Base-by-base conservation (phyloP, 35 echinoderm and acorn worm genomes). In the Stichopus chloronotus region DNA sequence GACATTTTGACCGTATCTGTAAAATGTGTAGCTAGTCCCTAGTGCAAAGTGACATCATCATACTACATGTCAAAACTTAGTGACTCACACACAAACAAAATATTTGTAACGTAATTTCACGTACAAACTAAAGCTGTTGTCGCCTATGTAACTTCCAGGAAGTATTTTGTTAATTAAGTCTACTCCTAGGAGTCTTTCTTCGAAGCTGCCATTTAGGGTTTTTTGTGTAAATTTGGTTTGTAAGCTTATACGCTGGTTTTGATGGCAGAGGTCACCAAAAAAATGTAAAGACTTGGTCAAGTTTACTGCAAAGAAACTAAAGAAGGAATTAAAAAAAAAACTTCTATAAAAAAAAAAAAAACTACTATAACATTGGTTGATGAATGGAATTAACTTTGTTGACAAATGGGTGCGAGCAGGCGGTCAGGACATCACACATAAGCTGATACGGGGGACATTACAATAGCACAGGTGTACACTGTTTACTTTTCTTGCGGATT, bases 391-490 rank as follows among this genome's bases (percentile, higher is more conserved):
- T 83, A 14, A 20, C 25, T 83, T 83, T 83, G 30, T 56, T 83
- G 14, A 83, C 80, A 56, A 52, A 8, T n/a, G 80, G 80, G 80
- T 83, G 80, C 80, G 80, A 83, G 80, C 55, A 83, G 55, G 52
- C 80, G 80, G 80, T 83, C 80, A 83, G 55, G 80, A 83, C 55
- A 83, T 53, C 53, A 78, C 53, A 83, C 80, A 83, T 53, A 56
- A 83, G 80, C 19, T 65, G 4, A 83, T 83, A 83, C 30, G 30
- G 17, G 17, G 80, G 17, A 23, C 4, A 54, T 52, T 43, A 56
- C 79, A 83, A 83, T 17, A 55, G 79, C 9, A 83, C 79, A 83
- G 79, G 79, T 83, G 79, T 83, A 52, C 79, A 54, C 53, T 83
- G 52, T 83, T 83, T 83, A 83, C 79, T 83, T 16, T 83, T 83